Evolutionary conservation across 2,797 vertebrate species (phyloP), one percentile per base, ranked within the genome.

Genomic region (Helarctos malayanus): DNA sequence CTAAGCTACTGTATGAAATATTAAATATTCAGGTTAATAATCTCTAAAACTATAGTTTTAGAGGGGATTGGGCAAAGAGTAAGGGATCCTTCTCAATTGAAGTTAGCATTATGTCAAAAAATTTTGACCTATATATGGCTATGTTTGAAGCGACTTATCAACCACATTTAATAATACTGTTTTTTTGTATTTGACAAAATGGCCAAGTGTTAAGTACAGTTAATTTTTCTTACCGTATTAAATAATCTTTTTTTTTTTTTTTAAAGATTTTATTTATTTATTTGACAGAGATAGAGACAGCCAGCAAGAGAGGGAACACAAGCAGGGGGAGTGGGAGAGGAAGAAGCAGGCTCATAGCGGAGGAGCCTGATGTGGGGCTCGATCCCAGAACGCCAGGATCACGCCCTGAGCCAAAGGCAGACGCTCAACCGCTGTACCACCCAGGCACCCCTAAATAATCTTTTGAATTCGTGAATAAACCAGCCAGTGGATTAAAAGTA

Each of bases 81-180:
- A 83, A 94, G 41, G 54, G 35, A 81, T 68, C 63, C 59, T 87
- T 95, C 29, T 94, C 25, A 54, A 0, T 54, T 75, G 57, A 69
- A 49, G 29, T 93, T 97, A 80, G 18, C 27, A 54, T 82, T 94
- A 18, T 79, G 23, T 89, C 91, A 57, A 87, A 90, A 87, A 29
- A 23, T 29, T 84, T 80, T 89, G 25, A 57, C 19, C 59, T 85
- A 5, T 94, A 38, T 57, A 85, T 41, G 54, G 47, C 69, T 94
- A 45, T 96, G 32, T 91, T 52, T 47, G 29, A 57, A 71, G 49
- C 87, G n/a, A 95, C 89, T 84, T 79, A 52, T 89, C 97, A 93
- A 38, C 65, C 76, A 32, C 80, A 91, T 84, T 85, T 91, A 88
- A 85, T 76, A 79, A 35, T 87, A 65, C 35, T 97, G 4, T 84